A percentile compares a stretch with the other conserved stretches of the same genome.
These are phyloP conservation scores for Tadarida brasiliensis DNA, from an alignment of 2,797 vertebrate genomes.

Conservation along the genomic window DNA sequence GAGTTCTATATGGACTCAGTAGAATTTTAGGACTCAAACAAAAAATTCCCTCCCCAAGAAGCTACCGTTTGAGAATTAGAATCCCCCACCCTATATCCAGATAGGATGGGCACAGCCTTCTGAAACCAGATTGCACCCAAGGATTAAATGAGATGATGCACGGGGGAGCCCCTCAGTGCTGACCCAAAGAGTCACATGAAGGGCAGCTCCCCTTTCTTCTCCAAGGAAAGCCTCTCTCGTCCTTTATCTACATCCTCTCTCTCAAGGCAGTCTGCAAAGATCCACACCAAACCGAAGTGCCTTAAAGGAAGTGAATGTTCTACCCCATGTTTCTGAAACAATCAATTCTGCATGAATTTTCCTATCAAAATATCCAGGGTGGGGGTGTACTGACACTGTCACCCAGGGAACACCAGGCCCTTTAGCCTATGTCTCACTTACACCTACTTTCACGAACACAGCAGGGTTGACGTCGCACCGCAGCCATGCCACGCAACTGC, in stretches of 20 bases:
- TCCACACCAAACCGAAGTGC: not conserved
- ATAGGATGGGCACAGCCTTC: not conserved
- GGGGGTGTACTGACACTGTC: not conserved
- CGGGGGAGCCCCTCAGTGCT: accelerated
- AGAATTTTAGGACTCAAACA: not conserved
- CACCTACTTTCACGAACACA: not conserved
- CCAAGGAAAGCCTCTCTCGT: not conserved
- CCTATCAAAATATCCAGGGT: too few relatives aligned
- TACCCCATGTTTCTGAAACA: not conserved
- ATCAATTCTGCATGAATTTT: not conserved
- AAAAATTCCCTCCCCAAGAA: not conserved
- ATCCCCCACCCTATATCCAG: accelerated
- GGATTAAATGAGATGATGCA: not conserved
- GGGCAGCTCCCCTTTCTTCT: too few relatives aligned
- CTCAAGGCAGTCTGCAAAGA: not conserved
- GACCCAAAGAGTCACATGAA: not conserved
- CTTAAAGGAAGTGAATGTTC: not conserved
- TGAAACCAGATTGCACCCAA: not conserved
- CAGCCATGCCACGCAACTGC: too few relatives aligned
- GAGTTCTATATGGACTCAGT: not conserved
- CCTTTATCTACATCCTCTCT: not conserved
- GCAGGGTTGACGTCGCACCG: accelerated
- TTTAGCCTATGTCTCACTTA: not conserved
- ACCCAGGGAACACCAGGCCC: not conserved
- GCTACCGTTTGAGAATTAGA: not conserved